Percentiles rank a stretch among this genome's conserved stretches.
phyloP scores from a whole-genome alignment of 2,888 invertebrate species.

The Campaea margaritaria region DNA sequence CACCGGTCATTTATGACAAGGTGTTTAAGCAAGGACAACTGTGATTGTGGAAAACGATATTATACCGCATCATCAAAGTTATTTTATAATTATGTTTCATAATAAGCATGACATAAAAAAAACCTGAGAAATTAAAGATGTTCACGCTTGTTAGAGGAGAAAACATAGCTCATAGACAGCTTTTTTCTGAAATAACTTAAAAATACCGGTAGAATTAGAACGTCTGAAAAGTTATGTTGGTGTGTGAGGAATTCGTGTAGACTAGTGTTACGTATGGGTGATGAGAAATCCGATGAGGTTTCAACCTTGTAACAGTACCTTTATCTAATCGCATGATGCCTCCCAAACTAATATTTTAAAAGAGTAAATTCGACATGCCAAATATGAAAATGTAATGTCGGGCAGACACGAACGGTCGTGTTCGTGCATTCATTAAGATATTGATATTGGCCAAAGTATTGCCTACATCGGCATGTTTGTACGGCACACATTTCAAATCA shows the following conservation, averaged over 20 bases:
- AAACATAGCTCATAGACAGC: too few species aligned
- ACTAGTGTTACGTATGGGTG: too few species aligned
- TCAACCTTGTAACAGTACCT: background rate
- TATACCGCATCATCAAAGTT: too few species aligned
- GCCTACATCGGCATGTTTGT: slow-evolving; percentile 29
- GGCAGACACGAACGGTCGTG: slow-evolving; percentile 59
- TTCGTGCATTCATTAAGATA: slow-evolving; percentile 72
- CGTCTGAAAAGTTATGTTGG: too few species aligned
- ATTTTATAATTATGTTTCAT: too few species aligned
- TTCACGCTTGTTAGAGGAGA: too few species aligned
- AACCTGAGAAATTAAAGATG: too few species aligned
- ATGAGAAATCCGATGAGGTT: too few species aligned
- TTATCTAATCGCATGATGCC: background rate
- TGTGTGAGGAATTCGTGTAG: too few species aligned
- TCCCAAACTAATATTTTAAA: slow-evolving; percentile 27
- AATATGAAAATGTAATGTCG: slow-evolving; percentile 65
- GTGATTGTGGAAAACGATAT: background rate
- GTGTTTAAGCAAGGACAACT: background rate
- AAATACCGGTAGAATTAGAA: too few species aligned
- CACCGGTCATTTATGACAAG: slow-evolving; percentile 13
- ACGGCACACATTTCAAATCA: slow-evolving; percentile 32
- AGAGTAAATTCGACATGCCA: slow-evolving; percentile 44
- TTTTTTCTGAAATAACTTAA: too few species aligned
- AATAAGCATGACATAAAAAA: too few species aligned
- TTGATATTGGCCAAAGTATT: slow-evolving; percentile 36